A percentile compares a stretch with the other conserved stretches of the same genome.
These are phyloP conservation scores for Mesaphorura yosii DNA, from an alignment of 1,140 invertebrate species.

Conservation along the genomic window DNA sequence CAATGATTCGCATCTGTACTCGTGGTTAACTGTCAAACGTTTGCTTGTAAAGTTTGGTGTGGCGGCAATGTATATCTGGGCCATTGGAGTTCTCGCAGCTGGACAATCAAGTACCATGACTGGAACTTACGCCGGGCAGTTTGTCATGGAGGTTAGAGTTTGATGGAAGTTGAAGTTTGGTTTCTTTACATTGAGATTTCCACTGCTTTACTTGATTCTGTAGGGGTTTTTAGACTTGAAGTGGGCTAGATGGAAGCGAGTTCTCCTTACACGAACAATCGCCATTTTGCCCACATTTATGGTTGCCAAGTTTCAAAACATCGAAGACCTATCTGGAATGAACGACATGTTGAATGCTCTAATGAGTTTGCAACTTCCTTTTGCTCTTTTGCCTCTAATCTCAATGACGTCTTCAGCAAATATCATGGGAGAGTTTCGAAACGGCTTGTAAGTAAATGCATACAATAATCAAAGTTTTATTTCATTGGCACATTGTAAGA, in stretches of 20 bases:
- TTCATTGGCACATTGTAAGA: conserved; percentile 22
- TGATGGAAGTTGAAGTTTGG: not conserved
- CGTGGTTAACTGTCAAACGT: too few relatives aligned
- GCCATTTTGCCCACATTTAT: conserved; percentile 82
- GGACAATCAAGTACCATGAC: conserved; percentile 87
- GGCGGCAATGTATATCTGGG: conserved; percentile 78
- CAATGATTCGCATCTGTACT: too few relatives aligned
- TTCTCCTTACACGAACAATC: conserved; percentile 70
- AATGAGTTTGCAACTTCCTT: conserved; percentile 73
- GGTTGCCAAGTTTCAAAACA: conserved; percentile 59
- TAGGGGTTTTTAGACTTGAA: conserved; percentile 77
- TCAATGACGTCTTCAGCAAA: conserved; percentile 68
- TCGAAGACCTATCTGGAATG: conserved; percentile 64
- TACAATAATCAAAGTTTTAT: conserved; percentile 6
- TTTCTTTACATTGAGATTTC: not conserved
- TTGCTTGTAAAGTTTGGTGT: too few relatives aligned
- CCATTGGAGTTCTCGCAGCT: conserved; percentile 74
- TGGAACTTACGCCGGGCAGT: conserved; percentile 62
- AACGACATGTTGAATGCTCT: conserved; percentile 85
- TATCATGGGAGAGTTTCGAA: conserved; percentile 75
- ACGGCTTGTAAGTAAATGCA: conserved; percentile 49
- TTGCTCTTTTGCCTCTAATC: conserved; percentile 72
- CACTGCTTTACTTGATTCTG: conserved; percentile 24
- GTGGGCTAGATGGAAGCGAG: conserved; percentile 80
- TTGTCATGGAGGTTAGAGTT: conserved; percentile 52